Evolutionary conservation across 1,140 invertebrate genomes (phyloP).

Genomic region (Cyclargus thomasi): DNA sequence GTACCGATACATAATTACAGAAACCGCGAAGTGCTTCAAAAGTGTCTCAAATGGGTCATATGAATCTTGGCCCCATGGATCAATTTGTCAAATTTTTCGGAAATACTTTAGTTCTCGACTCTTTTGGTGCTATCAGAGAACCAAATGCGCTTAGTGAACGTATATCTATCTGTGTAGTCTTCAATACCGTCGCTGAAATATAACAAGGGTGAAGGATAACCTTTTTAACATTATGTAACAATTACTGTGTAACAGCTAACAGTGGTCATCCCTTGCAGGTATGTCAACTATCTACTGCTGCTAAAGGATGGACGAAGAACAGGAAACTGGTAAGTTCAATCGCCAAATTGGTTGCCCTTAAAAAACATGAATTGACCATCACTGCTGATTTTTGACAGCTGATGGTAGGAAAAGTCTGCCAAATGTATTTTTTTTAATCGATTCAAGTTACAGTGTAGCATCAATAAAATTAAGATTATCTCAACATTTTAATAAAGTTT

Average conservation of each 20-base stretch:
- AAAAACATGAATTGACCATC: constrained; percentile 9
- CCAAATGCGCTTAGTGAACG: background rate
- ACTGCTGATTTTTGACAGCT: constrained; percentile 1
- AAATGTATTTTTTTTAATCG: background rate
- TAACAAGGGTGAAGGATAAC: constrained; percentile 55
- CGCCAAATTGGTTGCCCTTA: constrained; percentile 32
- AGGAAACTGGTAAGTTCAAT: constrained; percentile 82
- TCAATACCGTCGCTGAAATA: background rate
- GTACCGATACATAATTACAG: constrained; percentile 8
- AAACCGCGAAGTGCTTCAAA: background rate
- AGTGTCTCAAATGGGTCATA: background rate
- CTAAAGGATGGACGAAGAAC: constrained; percentile 82
- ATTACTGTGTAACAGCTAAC: constrained; percentile 51
- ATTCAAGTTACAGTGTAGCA: background rate
- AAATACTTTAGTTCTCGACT: background rate
- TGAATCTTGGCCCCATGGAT: background rate
- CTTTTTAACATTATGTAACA: constrained; percentile 71
- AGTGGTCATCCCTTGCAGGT: constrained; percentile 74
- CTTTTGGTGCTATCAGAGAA: background rate
- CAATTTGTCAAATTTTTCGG: background rate
- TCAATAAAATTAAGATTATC: too few relatives aligned
- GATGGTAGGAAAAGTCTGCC: background rate
- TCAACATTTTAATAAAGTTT: too few relatives aligned
- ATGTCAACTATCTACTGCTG: constrained; percentile 79
- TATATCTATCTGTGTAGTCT: background rate